Evolutionary conservation across 2,113 vertebrate species (phyloP).

Genomic region (Azemiops feae): DNA sequence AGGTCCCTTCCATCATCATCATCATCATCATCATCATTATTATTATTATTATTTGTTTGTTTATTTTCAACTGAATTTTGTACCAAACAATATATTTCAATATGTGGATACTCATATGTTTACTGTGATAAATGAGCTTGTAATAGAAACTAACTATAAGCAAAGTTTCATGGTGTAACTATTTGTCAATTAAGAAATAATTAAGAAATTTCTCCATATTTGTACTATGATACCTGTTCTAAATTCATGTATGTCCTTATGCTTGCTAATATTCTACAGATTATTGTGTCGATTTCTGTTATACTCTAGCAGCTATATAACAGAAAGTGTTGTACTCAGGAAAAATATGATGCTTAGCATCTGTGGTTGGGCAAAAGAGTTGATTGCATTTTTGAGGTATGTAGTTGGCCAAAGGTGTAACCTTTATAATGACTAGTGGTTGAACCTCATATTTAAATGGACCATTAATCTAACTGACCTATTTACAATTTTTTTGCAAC

Average conservation of each 20-base stretch:
- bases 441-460: constrained; percentile 11
- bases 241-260: background rate
- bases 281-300: background rate
- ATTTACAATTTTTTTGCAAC: background rate
- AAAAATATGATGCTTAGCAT: constrained; percentile 5
- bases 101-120: background rate
- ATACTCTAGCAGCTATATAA: background rate
- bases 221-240: background rate
- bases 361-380: constrained; percentile 8
- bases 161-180: background rate
- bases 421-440: constrained; percentile 2
- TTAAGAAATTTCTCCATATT: background rate
- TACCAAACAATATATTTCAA: background rate
- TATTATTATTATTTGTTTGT: too few species aligned
- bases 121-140: background rate
- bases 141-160: background rate
- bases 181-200: background rate
- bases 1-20: too few species aligned
- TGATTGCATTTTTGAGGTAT: constrained; percentile 6
- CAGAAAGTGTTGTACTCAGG: background rate
- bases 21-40: too few species aligned
- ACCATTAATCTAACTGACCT: constrained; percentile 2
- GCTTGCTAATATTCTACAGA: background rate
- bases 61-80: background rate
- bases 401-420: constrained; percentile 2